Evolutionary conservation across 1,140 invertebrate species (phyloP), one percentile per base, ranked within the genome.

Genomic region (Zaprionus taronus): DNA sequence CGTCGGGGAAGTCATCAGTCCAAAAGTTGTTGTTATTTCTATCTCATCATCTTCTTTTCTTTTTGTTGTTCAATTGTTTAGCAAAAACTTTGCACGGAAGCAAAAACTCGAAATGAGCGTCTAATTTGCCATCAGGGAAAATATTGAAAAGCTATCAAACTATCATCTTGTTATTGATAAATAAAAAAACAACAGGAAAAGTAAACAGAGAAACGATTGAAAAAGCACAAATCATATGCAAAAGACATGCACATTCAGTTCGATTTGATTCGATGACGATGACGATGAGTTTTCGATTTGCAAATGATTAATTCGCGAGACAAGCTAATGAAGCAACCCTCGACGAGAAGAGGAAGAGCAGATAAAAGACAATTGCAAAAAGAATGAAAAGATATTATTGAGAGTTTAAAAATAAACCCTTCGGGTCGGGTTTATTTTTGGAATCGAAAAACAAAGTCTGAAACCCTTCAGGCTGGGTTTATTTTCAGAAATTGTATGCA

Each of bases 151-250:
- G 56, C 70, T 83, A 83, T 86, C 72, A 87, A 58, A 53, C 67
- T 83, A 80, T 86, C 72, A 86, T 83, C 72, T 87, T 57, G 67
- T 80, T 83, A 86, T 89, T 86, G 80, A 67, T 86, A 80, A 71
- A 72, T 28, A 73, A 53, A 36, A 44, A 51, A 57, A 62, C 26
- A 55, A 63, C 17, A 36, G 28, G n/a, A 34, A 49, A n/a, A 3
- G 20, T n/a, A 51, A 17, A 47, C n/a, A 47, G 41, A 47, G 41
- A 47, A 47, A 6, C 41, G 41, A 47, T 47, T 47, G 41, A 36
- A 34, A 47, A 56, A 49, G 28, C 60, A 24, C 36, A 62, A 20
- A 44, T 51, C 47, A 56, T 66, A 66, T 66, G 53, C 36, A 44
- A 34, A 44, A 56, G 17, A 47, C 61, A 51, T 64, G 62, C 47